These are phyloP conservation scores for Sphenopsis melanotis DNA, from an alignment of 2,797 vertebrate genomes.

Conservation along the genomic window DNA sequence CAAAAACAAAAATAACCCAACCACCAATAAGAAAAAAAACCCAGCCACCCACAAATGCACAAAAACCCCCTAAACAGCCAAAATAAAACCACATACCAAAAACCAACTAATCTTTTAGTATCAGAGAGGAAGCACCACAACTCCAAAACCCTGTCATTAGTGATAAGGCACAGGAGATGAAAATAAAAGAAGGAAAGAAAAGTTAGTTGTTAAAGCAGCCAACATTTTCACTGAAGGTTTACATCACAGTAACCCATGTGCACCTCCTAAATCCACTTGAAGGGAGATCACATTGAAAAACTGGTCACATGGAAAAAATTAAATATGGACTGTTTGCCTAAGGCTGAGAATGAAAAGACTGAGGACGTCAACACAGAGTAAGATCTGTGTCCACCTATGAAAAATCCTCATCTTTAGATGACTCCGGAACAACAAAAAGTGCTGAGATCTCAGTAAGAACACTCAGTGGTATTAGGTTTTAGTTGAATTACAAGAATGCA, in stretches of 20 bases:
- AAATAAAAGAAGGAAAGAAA: background rate
- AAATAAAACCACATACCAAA: background rate
- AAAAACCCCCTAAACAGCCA: accelerated
- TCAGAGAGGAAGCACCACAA: background rate
- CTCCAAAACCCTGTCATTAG: background rate
- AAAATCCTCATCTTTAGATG: background rate
- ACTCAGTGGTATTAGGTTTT: background rate
- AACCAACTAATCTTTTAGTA: background rate
- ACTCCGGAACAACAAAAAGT: background rate
- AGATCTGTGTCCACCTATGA: background rate
- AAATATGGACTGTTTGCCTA: background rate
- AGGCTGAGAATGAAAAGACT: background rate
- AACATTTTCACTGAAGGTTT: background rate
- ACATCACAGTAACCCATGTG: accelerated
- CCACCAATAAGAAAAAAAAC: background rate
- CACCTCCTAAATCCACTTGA: background rate
- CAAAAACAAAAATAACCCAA: background rate
- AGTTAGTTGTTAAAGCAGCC: background rate
- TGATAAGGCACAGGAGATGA: background rate
- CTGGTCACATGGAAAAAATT: background rate
- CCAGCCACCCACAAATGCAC: background rate
- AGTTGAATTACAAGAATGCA: background rate
- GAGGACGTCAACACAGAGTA: background rate
- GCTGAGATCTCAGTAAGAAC: background rate
- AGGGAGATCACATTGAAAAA: background rate